These are phyloP conservation scores for Sylvicola fuscatus DNA, from an alignment of 2,888 invertebrate genomes.

Conservation along the genomic window DNA sequence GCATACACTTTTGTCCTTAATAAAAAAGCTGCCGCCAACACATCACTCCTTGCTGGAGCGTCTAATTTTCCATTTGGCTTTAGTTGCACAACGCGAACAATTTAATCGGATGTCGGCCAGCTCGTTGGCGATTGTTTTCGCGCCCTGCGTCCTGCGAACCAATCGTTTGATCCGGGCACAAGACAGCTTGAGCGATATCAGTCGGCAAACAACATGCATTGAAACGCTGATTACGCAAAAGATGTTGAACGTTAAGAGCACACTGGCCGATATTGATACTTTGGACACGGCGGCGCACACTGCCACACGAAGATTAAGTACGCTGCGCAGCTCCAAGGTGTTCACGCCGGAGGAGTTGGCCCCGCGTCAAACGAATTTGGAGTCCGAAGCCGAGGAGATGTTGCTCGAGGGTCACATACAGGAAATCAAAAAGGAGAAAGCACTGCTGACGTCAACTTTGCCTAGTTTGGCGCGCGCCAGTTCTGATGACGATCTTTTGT, in stretches of 20 bases:
- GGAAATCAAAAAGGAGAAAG: slow-evolving; percentile 66
- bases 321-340: slow-evolving; percentile 52
- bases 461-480: slow-evolving; percentile 64
- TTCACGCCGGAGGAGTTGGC: slow-evolving; percentile 28
- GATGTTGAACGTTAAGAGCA: slow-evolving; percentile 60
- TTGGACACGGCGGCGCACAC: slow-evolving; percentile 71
- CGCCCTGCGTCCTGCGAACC: slow-evolving; percentile 80
- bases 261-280: slow-evolving; percentile 75
- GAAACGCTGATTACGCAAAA: slow-evolving; percentile 81
- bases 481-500: slow-evolving; percentile 72
- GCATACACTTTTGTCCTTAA: slow-evolving; percentile 63
- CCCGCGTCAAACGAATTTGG: slow-evolving; percentile 15
- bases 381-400: slow-evolving; percentile 49
- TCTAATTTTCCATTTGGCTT: slow-evolving; percentile 77
- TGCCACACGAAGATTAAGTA: slow-evolving; percentile 59
- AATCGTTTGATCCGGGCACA: slow-evolving; percentile 76
- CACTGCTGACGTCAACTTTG: slow-evolving; percentile 54
- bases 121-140: slow-evolving; percentile 83
- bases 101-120: slow-evolving; percentile 84
- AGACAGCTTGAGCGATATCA: slow-evolving; percentile 77
- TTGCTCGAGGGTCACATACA: slow-evolving; percentile 56
- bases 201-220: slow-evolving; percentile 73
- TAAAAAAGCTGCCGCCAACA: slow-evolving; percentile 72
- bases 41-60: slow-evolving; percentile 85
- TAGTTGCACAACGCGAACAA: slow-evolving; percentile 69